Percentiles rank a stretch among this genome's conserved stretches.
These are phyloP conservation scores for Synanthedon andrenaeformis DNA, from an alignment of 2,888 invertebrate genomes.

Conservation along the genomic window DNA sequence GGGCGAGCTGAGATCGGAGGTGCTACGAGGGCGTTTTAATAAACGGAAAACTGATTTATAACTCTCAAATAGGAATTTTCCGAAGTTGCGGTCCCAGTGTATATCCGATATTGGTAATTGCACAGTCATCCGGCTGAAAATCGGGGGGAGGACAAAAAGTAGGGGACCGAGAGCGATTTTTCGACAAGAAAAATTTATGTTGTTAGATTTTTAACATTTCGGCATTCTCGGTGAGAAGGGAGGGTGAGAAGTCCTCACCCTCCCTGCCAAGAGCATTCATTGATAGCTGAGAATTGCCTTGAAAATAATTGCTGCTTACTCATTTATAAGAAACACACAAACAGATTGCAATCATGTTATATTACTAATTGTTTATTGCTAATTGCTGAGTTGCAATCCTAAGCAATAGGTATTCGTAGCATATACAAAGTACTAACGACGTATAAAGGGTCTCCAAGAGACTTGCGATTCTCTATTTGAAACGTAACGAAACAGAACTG, in stretches of 20 bases:
- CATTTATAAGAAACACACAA: not conserved
- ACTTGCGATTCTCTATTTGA: not conserved
- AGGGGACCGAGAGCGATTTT: not conserved
- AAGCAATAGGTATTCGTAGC: no score
- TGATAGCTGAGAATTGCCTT: no score
- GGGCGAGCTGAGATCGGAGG: slow-evolving; percentile 30
- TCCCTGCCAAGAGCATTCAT: no score
- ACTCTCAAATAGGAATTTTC: slow-evolving; percentile 44
- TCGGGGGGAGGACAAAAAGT: not conserved
- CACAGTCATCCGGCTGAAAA: slow-evolving; percentile 45
- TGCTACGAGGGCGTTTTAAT: slow-evolving; percentile 46
- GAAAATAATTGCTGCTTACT: not conserved
- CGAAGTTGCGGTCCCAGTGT: slow-evolving; percentile 28
- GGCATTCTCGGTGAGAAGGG: no score
- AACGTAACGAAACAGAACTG: not conserved
- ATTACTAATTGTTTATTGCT: not conserved
- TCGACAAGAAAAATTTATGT: not conserved
- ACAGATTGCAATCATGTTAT: not conserved
- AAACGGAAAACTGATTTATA: slow-evolving; percentile 61
- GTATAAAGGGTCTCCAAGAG: no score
- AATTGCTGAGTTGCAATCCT: not conserved
- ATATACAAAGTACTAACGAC: no score
- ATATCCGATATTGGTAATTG: slow-evolving; percentile 41
- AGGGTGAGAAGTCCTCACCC: no score
- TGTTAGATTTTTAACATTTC: not conserved